Base-by-base conservation (phyloP, 2,113 vertebrate genomes). In the Burhinus oedicnemus region DNA sequence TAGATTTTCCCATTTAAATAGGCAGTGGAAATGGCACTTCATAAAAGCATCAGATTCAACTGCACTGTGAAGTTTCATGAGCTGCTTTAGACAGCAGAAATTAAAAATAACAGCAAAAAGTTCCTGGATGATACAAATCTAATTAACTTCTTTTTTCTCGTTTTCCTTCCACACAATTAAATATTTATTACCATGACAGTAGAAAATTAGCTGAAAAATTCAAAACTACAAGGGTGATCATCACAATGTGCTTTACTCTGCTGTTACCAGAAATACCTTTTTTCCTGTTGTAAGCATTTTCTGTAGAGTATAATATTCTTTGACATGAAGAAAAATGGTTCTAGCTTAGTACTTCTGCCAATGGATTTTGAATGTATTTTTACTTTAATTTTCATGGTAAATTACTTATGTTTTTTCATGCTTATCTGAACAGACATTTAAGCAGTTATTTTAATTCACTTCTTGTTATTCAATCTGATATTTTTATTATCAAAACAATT, bases 401-500 rank as follows among this genome's bases (percentile, higher is more conserved):
- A 18, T 74, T 92, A 79, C 88, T 96, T 97, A 68, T 4, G 14
- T 65, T 83, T 96, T 87, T 95, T 94, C 93, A 72, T n/a, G 66
- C 60, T 68, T 78, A 95, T 78, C n/a, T 83, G 77, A 69, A 84
- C n/a, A 70, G 89, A 83, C 27, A 64, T 88, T 87, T 96, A 71
- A 96, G 60, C 51, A 91, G 93, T 36, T 94, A 85, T 72, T 91
- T 29, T 83, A 96, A 96, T 95, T 89, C n/a, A 66, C 40, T 96
- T 96, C 91, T 96, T 94, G 55, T 84, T 94, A 91, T 78, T 90
- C 49, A 92, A 95, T 95, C 64, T 68, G 93, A 64, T 88, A 93
- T 75, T 96, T 89, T 97, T 93, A 96, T 96, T 90, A 68, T 94
- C 58, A 76, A 74, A 58, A 83, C 42, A 96, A 96, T 97, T 97